Evolutionary conservation across 2,888 invertebrate species (phyloP), one percentile per base, ranked within the genome.

Genomic region (Argynnis bischoffii): DNA sequence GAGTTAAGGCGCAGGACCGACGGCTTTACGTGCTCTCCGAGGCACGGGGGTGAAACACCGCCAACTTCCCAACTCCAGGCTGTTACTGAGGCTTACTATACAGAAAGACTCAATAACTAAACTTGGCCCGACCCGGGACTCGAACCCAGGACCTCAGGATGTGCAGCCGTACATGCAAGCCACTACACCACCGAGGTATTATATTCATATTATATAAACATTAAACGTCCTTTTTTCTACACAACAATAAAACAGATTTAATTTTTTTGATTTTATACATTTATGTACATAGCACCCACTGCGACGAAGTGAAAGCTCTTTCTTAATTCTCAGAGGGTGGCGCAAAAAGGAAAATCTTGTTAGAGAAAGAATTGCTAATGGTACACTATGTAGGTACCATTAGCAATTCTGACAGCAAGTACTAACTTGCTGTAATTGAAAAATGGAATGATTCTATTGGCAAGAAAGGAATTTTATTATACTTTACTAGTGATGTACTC

Each of bases 331-430:
- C 63, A 54, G 47, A n/a, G 63, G 59, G 63, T 46, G 46, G 63
- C 56, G 61, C 50, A 53, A 61, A 61, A 53, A 56, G 55, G 65
- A 69, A 69, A 65, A 69, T 47, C 61, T 56, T 55, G 61, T 65
- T 59, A 64, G 53, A 59, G 51, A 47, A 57, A 59, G 46, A 26
- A 46, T 57, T 47, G 48, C 61, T 61, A 51, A 61, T 61, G 51
- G 61, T 41, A 41, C 31, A 48, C 50, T 64, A 48, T 47, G 13
- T 47, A 47, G 46, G 47, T 26, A 26, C 26, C 26, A 26, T 26
- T 26, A 26, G 4, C 26, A 26, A 26, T 26, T 26, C 26, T 26
- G 26, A 26, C 26, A 26, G 26, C 26, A 26, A 26, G 26, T 26
- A 26, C 6, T 50, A 50, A 14, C 5, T 50, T 14, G n/a, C 26